Evolutionary conservation across 2,113 vertebrate species (phyloP).

Genomic region (Paracanthobrama guichenoti): DNA sequence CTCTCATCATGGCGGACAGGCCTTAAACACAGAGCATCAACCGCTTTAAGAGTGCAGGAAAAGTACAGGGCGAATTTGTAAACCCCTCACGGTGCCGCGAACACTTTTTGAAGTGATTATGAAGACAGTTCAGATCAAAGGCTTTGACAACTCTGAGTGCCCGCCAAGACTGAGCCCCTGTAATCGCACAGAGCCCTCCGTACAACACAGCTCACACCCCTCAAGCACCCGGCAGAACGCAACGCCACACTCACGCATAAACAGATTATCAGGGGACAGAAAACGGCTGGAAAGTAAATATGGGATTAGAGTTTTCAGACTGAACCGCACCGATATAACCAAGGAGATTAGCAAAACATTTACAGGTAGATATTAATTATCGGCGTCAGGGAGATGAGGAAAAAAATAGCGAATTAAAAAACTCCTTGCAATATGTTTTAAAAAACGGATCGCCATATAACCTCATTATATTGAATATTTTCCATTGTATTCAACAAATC

Average conservation of each 20-base stretch:
- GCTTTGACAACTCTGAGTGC: constrained; percentile 74
- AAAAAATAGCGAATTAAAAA: background rate
- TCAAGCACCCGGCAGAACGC: constrained; percentile 60
- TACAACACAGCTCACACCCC: constrained; percentile 60
- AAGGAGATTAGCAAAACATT: constrained; percentile 42
- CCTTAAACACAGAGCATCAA: constrained; percentile 50
- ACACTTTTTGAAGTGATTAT: constrained; percentile 75
- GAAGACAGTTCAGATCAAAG: constrained; percentile 78
- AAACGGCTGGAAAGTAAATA: constrained; percentile 49
- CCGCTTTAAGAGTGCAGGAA: constrained; percentile 51
- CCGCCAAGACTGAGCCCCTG: constrained; percentile 69
- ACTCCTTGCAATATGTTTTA: constrained; percentile 17
- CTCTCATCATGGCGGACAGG: constrained; percentile 40
- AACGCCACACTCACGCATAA: constrained; percentile 73
- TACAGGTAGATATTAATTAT: constrained; percentile 54
- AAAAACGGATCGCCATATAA: background rate
- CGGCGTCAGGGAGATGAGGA: background rate
- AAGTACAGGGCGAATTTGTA: constrained; percentile 65
- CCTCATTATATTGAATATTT: background rate
- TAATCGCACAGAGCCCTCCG: constrained; percentile 72
- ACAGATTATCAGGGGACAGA: constrained; percentile 72
- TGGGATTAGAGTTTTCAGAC: constrained; percentile 46
- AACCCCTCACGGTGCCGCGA: constrained; percentile 69
- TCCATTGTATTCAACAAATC: background rate
- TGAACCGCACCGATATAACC: constrained; percentile 34